phyloP scores from a whole-genome alignment of 2,888 invertebrate genomes.

The Chaetoderma sp. region DNA sequence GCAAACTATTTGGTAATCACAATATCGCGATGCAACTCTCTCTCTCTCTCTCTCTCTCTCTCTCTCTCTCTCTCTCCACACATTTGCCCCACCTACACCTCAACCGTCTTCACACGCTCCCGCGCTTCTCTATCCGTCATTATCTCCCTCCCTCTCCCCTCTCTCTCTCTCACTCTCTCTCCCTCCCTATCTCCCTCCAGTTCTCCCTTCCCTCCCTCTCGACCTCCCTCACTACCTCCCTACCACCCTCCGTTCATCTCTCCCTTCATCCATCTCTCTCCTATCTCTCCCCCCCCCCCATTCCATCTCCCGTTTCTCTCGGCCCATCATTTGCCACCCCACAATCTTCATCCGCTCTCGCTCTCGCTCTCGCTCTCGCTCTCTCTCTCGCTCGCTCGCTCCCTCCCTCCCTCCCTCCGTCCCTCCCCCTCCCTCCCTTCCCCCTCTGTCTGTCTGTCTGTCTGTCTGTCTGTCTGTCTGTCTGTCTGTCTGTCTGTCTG shows the following conservation, averaged over 20 bases:
- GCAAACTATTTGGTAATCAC: neutral
- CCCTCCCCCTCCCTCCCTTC: too few species aligned
- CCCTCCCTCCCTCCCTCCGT: too few species aligned
- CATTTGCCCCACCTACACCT: neutral
- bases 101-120: neutral
- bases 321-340: neutral
- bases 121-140: neutral
- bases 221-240: neutral
- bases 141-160: neutral
- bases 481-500: too few species aligned
- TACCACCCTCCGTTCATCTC: neutral
- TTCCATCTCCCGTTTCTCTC: neutral
- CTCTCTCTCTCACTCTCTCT: neutral
- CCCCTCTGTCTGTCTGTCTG: too few species aligned
- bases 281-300: neutral
- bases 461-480: neutral
- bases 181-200: neutral
- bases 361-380: too few species aligned
- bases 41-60: constrained; percentile 16
- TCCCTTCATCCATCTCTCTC: neutral
- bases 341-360: too few species aligned
- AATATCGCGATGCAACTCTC: neutral
- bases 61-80: constrained; percentile 4
- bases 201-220: neutral
- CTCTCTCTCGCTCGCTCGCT: too few species aligned